Percentiles rank a stretch among this genome's conserved stretches.
Evolutionary conservation across 2,888 invertebrate species (phyloP).

Genomic region (Sycophila texana): DNA sequence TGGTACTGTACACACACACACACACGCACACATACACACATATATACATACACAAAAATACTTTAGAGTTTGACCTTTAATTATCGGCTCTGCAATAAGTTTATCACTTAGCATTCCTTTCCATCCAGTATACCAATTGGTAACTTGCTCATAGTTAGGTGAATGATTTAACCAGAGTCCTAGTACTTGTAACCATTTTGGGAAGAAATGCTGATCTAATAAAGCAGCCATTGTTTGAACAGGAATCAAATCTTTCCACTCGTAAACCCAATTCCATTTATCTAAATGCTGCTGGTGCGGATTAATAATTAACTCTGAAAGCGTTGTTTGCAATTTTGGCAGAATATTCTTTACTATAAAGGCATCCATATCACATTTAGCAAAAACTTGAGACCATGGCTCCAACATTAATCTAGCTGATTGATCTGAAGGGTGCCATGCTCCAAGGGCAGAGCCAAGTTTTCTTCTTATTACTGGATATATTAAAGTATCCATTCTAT

Average conservation of each 20-base stretch:
- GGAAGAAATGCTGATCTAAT: slow-evolving; percentile 93
- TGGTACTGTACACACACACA: too few relatives aligned
- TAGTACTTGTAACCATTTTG: slow-evolving; percentile 91
- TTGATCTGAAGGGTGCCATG: slow-evolving; percentile 96
- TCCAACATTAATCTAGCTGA: slow-evolving; percentile 94
- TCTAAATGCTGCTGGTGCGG: slow-evolving; percentile 87
- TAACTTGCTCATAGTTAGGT: slow-evolving; percentile 93
- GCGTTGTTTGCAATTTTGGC: slow-evolving; percentile 87
- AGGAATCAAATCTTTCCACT: slow-evolving; percentile 93
- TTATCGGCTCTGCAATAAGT: slow-evolving; percentile 77
- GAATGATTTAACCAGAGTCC: slow-evolving; percentile 94
- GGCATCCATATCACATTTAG: slow-evolving; percentile 85
- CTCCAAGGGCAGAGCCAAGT: slow-evolving; percentile 89
- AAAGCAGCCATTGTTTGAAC: slow-evolving; percentile 86
- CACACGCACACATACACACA: too few relatives aligned
- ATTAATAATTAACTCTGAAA: slow-evolving; percentile 82
- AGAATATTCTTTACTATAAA: slow-evolving; percentile 92
- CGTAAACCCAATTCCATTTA: slow-evolving; percentile 95
- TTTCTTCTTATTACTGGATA: slow-evolving; percentile 96
- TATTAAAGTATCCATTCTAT: slow-evolving; percentile 79
- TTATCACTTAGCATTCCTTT: slow-evolving; percentile 80
- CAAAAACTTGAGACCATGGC: slow-evolving; percentile 91
- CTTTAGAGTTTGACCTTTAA: slow-evolving; percentile 76
- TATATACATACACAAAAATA: neutral
- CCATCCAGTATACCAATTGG: slow-evolving; percentile 87